phyloP scores from a whole-genome alignment of 2,797 vertebrate genomes.

The Labroides dimidiatus region DNA sequence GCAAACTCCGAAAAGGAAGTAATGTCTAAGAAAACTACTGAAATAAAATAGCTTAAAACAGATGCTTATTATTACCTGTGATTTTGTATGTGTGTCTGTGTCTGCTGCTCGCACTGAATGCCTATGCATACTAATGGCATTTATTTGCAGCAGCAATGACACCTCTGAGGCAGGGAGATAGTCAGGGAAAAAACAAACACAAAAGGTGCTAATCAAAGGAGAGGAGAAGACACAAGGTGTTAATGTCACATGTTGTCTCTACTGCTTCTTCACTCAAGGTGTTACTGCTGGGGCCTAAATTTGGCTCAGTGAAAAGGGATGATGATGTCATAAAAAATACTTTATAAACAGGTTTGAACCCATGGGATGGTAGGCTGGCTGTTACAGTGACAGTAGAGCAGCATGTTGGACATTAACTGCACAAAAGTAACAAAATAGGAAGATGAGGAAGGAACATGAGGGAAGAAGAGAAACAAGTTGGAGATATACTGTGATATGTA shows the following conservation, averaged over 20 bases:
- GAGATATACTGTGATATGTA: too few relatives aligned
- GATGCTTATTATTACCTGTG: constrained; percentile 40
- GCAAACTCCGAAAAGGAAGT: constrained; percentile 5
- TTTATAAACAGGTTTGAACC: neutral
- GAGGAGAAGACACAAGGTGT: constrained; percentile 54
- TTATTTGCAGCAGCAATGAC: constrained; percentile 68
- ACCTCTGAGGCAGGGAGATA: constrained; percentile 64
- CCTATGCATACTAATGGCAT: constrained; percentile 65
- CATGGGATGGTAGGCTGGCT: constrained; percentile 5
- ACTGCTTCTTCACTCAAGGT: constrained; percentile 41
- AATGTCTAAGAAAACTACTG: constrained; percentile 30
- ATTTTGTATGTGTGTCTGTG: constrained; percentile 4
- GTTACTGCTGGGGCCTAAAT: constrained; percentile 44
- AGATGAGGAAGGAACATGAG: too few relatives aligned
- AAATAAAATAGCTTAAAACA: constrained; percentile 55
- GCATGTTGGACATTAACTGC: constrained; percentile 8
- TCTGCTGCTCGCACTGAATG: constrained; percentile 48
- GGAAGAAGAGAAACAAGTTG: too few relatives aligned
- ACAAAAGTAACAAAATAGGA: neutral
- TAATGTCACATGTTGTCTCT: constrained; percentile 43
- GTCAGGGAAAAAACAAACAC: constrained; percentile 55
- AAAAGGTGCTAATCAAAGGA: constrained; percentile 68
- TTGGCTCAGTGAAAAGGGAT: constrained; percentile 25
- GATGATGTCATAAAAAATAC: neutral
- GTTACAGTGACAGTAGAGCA: neutral